A percentile compares a stretch with the other conserved stretches of the same genome.
Conservation (phyloP, 1,140 invertebrate genomes). For the Rhopalosiphum padi region DNA sequence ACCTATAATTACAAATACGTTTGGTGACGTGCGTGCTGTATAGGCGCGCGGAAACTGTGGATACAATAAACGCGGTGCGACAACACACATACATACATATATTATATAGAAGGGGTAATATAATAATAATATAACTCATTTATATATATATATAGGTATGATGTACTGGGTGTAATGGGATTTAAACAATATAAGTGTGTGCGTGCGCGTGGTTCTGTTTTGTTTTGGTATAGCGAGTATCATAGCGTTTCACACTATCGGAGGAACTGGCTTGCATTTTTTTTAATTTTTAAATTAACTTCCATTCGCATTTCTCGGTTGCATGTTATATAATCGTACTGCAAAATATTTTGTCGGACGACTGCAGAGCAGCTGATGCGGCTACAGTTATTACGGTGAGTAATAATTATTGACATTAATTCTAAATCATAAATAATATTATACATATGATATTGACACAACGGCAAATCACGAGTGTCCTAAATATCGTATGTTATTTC, state of each 20-base stretch:
- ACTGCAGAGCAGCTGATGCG: not conserved
- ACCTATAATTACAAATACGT: not conserved
- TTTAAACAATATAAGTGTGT: slow-evolving; percentile 9
- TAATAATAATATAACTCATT: not conserved
- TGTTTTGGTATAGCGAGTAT: not conserved
- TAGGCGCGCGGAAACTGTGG: not conserved
- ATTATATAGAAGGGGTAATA: not conserved
- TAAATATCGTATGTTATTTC: not conserved
- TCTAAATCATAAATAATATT: not conserved
- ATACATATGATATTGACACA: too few relatives aligned
- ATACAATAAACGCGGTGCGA: not conserved
- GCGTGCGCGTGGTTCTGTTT: not conserved
- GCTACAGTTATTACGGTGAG: not conserved
- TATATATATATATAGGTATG: too few relatives aligned
- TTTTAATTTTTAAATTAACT: not conserved
- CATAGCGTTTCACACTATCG: not conserved
- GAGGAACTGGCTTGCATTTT: not conserved
- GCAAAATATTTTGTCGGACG: not conserved
- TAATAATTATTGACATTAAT: not conserved
- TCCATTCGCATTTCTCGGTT: not conserved
- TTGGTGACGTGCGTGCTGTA: not conserved
- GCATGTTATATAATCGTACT: not conserved
- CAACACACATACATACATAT: not conserved
- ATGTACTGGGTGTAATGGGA: not conserved
- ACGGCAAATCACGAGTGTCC: too few relatives aligned